Conservation (phyloP, 2,797 vertebrate genomes). For the Pteropus rufus region DNA sequence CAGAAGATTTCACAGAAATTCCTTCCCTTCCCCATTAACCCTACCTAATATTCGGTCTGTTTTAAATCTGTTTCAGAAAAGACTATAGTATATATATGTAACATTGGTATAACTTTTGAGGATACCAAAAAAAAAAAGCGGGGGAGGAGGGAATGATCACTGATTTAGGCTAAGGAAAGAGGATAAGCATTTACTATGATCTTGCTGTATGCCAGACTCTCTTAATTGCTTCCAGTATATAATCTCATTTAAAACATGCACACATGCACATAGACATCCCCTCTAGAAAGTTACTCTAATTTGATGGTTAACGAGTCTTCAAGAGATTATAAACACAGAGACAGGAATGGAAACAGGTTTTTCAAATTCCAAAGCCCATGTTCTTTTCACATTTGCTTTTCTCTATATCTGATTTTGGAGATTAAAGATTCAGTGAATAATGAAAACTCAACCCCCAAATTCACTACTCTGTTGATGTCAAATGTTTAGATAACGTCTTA, state of each 20-base stretch:
- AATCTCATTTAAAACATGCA: neutral
- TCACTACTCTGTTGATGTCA: neutral
- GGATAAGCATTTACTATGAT: neutral
- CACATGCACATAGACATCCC: neutral
- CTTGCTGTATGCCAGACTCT: neutral
- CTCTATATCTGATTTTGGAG: neutral
- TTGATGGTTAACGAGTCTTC: neutral
- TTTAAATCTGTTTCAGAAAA: neutral
- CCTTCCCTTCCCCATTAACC: neutral
- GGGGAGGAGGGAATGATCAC: neutral
- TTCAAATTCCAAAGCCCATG: neutral
- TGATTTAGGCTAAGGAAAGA: neutral
- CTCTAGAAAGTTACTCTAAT: neutral
- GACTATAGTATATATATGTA: neutral
- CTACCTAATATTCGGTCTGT: neutral
- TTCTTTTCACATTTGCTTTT: neutral
- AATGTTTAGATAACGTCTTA: neutral
- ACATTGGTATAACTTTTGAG: neutral
- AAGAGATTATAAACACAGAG: neutral
- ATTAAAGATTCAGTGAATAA: conserved; percentile 8
- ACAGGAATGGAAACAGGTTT: neutral
- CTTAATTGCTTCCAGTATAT: neutral
- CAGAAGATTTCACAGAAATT: neutral
- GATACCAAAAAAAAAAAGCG: neutral
- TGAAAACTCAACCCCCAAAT: neutral